Conservation (phyloP, 2,113 vertebrate species). For the Zingel zingel region DNA sequence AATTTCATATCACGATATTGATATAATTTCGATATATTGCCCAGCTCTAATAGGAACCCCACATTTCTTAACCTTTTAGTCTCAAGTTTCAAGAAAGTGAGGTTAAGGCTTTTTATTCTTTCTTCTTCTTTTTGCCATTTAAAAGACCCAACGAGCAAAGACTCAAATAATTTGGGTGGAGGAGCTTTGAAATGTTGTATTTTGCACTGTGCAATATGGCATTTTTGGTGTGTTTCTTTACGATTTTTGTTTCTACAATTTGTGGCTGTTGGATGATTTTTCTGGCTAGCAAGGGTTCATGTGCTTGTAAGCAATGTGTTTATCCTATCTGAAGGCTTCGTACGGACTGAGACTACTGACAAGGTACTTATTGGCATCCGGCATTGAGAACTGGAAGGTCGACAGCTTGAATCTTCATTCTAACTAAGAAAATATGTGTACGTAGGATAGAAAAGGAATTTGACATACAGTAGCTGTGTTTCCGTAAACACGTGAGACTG, state of each 20-base stretch:
- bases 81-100: not conserved
- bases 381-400: not conserved
- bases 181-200: not conserved
- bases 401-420: not conserved
- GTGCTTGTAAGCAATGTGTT: not conserved
- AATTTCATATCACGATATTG: too few species aligned
- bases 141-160: too few species aligned
- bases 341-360: not conserved
- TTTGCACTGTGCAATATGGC: not conserved
- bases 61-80: not conserved
- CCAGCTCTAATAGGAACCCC: not conserved
- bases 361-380: not conserved
- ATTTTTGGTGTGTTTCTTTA: not conserved
- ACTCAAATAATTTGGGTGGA: not conserved
- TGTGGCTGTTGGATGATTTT: not conserved
- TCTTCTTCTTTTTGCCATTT: too few species aligned
- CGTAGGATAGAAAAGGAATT: not conserved
- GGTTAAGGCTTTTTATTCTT: not conserved
- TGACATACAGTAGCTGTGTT: not conserved
- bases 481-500: not conserved
- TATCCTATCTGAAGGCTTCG: not conserved
- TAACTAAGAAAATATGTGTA: not conserved
- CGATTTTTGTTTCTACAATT: not conserved
- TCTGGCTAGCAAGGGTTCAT: not conserved
- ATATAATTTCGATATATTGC: too few species aligned